Base-by-base conservation (phyloP, 1,140 invertebrate species). In the Drosophila takahashii region DNA sequence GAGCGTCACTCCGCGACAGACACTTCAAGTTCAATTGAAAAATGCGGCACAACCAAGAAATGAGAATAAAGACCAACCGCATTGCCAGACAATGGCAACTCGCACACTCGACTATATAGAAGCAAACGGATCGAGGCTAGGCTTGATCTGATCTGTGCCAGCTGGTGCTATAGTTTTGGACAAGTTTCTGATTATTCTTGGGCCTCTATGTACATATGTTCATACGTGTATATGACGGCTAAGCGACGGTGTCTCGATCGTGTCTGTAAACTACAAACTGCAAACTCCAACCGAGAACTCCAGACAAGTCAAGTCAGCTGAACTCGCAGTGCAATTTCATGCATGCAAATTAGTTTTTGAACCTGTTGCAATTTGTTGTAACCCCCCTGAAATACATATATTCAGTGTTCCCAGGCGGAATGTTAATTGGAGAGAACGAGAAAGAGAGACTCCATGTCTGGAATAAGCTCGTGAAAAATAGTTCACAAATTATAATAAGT, bases 1-100 rank as follows among this genome's bases (percentile, higher is more conserved):
- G 41, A 70, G 64, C 51, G 65, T 70, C 50, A 70, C 22, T 56
- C 50, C 9, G 13, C 15, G 52, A 54, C 74, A 70, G 72, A 77
- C 81, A 89, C 84, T 79, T 89, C 79, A 87, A 84, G 84, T 87
- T 87, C 84, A 87, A 87, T 90, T 84, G 84, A 79, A 89, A 87
- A 78, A 66, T 51, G 74, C 83, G 81, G 65, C 74, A 70, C 37
- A 53, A 67, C 42, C 56, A 50, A 51, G 42, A 77, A 60, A 61
- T 70, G 77, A 65, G 64, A 53, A 34, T 60, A 67, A 50, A 76
- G 79, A 87, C 84, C 84, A 87, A 87, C 84, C 84, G 74, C 81
- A 85, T 65, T 60, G 81, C 81, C 84, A 89, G 83, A 87, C 81
- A 87, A 86, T 75, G 77, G 65, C 29, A 64, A 48, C 42, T 29